Percentiles rank a stretch among this genome's conserved stretches.
These are phyloP conservation scores for Bostrychus sinensis DNA, from an alignment of 2,113 vertebrate species.

Conservation along the genomic window DNA sequence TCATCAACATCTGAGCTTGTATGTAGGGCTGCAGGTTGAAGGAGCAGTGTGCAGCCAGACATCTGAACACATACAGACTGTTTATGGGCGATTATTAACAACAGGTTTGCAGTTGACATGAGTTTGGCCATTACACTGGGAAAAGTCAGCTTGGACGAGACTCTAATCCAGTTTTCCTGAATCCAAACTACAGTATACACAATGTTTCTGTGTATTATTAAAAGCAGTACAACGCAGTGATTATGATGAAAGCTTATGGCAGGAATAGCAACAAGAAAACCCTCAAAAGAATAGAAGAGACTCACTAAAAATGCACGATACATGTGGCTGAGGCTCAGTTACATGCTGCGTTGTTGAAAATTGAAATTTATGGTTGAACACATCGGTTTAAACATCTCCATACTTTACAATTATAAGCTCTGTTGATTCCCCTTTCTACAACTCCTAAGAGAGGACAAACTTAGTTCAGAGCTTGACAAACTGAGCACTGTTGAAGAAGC, in stretches of 20 bases:
- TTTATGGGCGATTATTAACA: slow-evolving; percentile 3
- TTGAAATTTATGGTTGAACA: no score
- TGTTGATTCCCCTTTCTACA: no score
- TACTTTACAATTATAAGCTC: no score
- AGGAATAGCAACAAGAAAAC: slow-evolving; percentile 1
- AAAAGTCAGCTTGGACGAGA: not conserved
- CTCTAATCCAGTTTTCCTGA: not conserved
- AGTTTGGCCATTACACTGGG: not conserved
- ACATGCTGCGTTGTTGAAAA: no score
- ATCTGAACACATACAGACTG: not conserved
- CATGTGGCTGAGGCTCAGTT: no score
- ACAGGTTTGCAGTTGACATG: not conserved
- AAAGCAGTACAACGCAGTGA: not conserved
- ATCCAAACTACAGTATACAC: not conserved
- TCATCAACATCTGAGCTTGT: slow-evolving; percentile 50
- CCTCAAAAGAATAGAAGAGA: no score
- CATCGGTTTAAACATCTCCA: no score
- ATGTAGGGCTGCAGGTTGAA: slow-evolving; percentile 23
- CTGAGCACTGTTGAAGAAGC: no score
- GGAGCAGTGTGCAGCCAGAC: not conserved
- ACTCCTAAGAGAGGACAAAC: no score
- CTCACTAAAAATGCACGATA: no score
- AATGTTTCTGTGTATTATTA: not conserved
- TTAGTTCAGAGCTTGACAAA: no score
- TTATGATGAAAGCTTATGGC: not conserved